Evolutionary conservation across 2,888 invertebrate genomes (phyloP).

Genomic region (Melolontha melolontha): DNA sequence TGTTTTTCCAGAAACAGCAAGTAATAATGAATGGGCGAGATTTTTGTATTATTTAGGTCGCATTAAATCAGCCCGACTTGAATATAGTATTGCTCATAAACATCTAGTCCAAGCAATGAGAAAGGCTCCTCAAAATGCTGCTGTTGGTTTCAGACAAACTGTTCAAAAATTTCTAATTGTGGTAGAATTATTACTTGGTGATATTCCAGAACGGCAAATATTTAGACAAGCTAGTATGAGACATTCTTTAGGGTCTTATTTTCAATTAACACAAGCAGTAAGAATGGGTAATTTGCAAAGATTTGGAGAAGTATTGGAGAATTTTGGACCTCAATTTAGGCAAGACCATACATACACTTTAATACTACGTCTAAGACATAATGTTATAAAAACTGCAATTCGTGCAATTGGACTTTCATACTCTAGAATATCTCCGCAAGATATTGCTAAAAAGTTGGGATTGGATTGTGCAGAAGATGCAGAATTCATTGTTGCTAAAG

Average conservation of each 20-base stretch:
- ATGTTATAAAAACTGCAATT: constrained; percentile 98
- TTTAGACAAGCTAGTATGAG: constrained; percentile 93
- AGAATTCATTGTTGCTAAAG: constrained; percentile 98
- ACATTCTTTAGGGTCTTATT: constrained; percentile 92
- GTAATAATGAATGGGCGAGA: constrained; percentile 99
- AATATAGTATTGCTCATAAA: constrained; percentile 97
- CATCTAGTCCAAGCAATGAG: constrained; percentile 94
- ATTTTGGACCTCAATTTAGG: constrained; percentile 92
- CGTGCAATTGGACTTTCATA: constrained; percentile 96
- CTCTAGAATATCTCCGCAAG: constrained; percentile 93
- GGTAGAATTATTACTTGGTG: constrained; percentile 94
- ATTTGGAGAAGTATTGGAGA: constrained; percentile 93
- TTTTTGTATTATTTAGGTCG: constrained; percentile 97
- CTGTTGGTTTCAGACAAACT: constrained; percentile 98
- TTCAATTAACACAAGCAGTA: constrained; percentile 97
- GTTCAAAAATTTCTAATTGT: constrained; percentile 95
- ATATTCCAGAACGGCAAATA: constrained; percentile 96
- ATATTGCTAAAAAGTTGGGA: constrained; percentile 94
- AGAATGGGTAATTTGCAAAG: constrained; percentile 93
- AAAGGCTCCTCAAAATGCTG: constrained; percentile 97
- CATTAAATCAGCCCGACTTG: constrained; percentile 97
- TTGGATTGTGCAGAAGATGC: constrained; percentile 97
- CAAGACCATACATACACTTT: constrained; percentile 95
- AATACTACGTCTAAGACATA: constrained; percentile 95
- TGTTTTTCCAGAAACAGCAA: constrained; percentile 95